Percentiles rank a stretch among this genome's conserved stretches.
Conservation (phyloP, 53 echinoderm and acorn worm species). For the Holothuria scabra region DNA sequence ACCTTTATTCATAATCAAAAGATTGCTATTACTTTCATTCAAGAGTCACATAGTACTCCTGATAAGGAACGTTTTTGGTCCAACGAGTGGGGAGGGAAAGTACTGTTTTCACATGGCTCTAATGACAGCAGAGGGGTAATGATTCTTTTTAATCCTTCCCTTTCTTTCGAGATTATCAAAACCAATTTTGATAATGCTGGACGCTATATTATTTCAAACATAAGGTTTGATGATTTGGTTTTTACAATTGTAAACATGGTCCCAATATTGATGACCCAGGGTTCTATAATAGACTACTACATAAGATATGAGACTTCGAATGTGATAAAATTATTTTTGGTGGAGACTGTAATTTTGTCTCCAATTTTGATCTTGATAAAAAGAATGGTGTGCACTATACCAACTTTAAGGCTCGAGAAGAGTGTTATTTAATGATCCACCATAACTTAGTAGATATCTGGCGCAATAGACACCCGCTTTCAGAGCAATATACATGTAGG, state of each 20-base stretch:
- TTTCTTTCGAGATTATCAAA: no score
- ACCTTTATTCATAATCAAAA: not conserved
- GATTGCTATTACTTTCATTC: not conserved
- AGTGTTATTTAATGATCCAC: not conserved
- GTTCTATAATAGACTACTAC: not conserved
- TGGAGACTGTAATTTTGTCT: no score
- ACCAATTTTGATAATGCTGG: no score
- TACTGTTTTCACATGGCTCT: no score
- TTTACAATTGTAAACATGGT: not conserved
- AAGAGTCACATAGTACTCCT: no score
- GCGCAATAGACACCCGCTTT: constrained; percentile 1
- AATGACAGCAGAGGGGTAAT: no score
- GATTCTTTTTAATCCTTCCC: no score
- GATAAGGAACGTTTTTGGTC: not conserved
- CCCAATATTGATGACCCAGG: not conserved
- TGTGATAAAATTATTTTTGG: not conserved
- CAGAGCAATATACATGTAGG: not conserved
- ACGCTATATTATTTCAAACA: no score
- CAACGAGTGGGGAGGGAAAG: constrained; percentile 3
- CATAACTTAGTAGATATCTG: not conserved
- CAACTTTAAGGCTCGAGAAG: constrained; percentile 14
- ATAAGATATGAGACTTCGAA: not conserved
- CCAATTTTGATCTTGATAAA: no score
- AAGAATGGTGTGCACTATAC: constrained; percentile 3
- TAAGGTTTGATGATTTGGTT: not conserved